phyloP scores from a whole-genome alignment of 2,113 vertebrate species.

The Lanius collurio region DNA sequence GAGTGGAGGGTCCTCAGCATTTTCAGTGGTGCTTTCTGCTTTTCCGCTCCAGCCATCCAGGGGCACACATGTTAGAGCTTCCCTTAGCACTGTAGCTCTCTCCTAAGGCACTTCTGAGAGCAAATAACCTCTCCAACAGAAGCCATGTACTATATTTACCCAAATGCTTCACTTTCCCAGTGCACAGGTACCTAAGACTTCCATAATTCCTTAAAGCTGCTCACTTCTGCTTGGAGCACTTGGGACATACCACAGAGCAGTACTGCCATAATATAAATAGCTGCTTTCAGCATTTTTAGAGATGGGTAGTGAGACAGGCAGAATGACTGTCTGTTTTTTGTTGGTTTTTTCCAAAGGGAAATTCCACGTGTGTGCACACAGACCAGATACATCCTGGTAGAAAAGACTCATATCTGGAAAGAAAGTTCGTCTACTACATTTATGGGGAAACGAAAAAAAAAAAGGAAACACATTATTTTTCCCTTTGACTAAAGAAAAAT shows the following conservation, averaged over 20 bases:
- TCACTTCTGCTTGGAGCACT: neutral
- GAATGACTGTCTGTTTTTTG: neutral
- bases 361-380: accelerated
- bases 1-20: neutral
- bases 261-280: neutral
- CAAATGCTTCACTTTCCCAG: neutral
- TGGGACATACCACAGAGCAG: neutral
- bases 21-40: neutral
- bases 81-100: accelerated
- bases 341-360: neutral
- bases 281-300: neutral
- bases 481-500: neutral
- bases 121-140: neutral
- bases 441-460: neutral
- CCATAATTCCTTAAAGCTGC: neutral
- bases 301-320: neutral
- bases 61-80: neutral
- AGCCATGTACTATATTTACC: neutral
- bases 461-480: neutral
- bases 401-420: neutral
- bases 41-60: accelerated
- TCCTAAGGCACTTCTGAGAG: neutral
- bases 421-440: neutral
- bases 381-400: neutral
- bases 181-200: neutral